Evolutionary conservation across 2,113 vertebrate species (phyloP), one percentile per base, ranked within the genome.

Genomic region (Sclerurus mexicanus): DNA sequence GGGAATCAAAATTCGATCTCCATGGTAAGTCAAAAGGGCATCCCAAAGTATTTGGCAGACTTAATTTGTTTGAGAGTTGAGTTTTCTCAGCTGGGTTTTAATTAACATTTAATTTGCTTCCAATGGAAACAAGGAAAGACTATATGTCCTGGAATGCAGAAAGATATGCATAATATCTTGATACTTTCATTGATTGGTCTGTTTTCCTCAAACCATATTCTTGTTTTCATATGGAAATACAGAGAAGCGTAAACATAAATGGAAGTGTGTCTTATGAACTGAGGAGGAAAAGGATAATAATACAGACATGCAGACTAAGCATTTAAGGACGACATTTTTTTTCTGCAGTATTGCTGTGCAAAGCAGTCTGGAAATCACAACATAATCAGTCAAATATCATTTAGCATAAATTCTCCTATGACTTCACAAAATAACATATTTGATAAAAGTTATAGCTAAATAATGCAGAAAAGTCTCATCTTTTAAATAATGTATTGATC

Each of bases 401-500:
- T 93, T 50, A 67, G 53, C 0, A 0, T 17, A 73, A 89, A 73
- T 68, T 72, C 50, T 93, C 52, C 52, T 83, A 11, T 83, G 87
- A 84, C 59, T 87, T 92, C 62, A 39, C 30, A 80, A 82, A 60
- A 69, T 39, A 82, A 46, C 6, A 4, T 76, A 85, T 69, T 93
- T 83, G 23, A 55, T 80, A 40, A 87, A 60, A 78, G 60, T 73
- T 78, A 37, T 52, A 30, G 35, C 16, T 86, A 92, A 96, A 87
- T 85, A 90, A 94, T 76, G 47, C 28, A 78, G 80, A 95, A 83
- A 78, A 60, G 4, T 21, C 25, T 6, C 22, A 42, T 69, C 22
- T 50, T 87, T 39, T 89, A 91, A 97, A 95, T 94, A 87, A 92
- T 78, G 13, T 42, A 82, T 92, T 69, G 73, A 88, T 64, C 60